A percentile compares a stretch with the other conserved stretches of the same genome.
Evolutionary conservation across 2,888 invertebrate genomes (phyloP).

Genomic region (Neoitamus cyanurus): DNA sequence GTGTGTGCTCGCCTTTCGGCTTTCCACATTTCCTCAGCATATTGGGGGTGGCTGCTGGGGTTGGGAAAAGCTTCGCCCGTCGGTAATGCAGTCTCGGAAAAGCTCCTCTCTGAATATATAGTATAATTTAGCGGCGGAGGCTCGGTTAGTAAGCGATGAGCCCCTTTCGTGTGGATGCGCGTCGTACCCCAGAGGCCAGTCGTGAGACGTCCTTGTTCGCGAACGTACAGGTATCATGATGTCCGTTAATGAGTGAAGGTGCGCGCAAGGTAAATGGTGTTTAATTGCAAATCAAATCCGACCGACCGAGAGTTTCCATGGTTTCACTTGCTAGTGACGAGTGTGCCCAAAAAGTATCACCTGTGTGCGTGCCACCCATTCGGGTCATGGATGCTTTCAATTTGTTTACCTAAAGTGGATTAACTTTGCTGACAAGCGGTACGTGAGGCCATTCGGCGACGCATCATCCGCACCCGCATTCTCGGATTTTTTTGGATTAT

Average conservation of each 20-base stretch:
- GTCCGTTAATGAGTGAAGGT: slow-evolving; percentile 16
- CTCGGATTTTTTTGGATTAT: slow-evolving; percentile 41
- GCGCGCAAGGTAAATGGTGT: slow-evolving; percentile 3
- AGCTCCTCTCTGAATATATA: neutral
- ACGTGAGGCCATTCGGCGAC: slow-evolving; percentile 21
- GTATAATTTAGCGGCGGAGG: neutral
- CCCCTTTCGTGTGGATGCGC: neutral
- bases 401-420: slow-evolving; percentile 43
- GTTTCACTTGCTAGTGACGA: neutral
- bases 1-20: no score
- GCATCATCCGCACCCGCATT: neutral
- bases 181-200: neutral
- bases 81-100: neutral
- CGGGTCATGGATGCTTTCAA: slow-evolving; percentile 42
- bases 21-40: neutral
- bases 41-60: neutral
- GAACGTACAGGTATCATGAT: neutral
- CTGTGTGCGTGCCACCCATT: neutral
- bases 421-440: slow-evolving; percentile 33
- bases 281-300: neutral
- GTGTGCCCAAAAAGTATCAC: neutral
- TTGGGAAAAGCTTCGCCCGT: neutral
- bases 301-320: neutral
- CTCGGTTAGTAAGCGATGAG: slow-evolving; percentile 16
- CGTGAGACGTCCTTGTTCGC: neutral